Percentiles rank a stretch among this genome's conserved stretches.
Evolutionary conservation across 2,888 invertebrate species (phyloP).

Genomic region (Erannis defoliaria): DNA sequence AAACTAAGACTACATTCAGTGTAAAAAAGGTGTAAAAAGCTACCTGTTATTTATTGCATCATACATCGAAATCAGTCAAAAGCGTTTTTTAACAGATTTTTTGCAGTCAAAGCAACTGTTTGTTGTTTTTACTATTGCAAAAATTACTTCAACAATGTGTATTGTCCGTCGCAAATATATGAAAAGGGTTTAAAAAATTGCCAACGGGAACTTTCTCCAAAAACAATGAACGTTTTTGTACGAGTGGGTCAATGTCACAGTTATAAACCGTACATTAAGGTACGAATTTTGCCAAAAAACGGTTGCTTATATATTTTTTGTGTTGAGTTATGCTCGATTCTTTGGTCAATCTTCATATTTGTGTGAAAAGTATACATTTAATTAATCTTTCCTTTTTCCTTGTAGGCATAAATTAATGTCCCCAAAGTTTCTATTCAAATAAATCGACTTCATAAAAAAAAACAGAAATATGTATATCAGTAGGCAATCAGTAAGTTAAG

Average conservation of each 20-base stretch:
- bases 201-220: slow-evolving; percentile 72
- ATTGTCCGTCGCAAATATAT: slow-evolving; percentile 57
- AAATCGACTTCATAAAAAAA: too few relatives aligned
- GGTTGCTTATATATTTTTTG: slow-evolving; percentile 20
- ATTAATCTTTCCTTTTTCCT: too few relatives aligned
- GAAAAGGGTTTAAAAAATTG: slow-evolving; percentile 74
- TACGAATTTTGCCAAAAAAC: slow-evolving; percentile 50
- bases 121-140: slow-evolving; percentile 34
- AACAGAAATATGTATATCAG: too few relatives aligned
- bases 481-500: too few relatives aligned
- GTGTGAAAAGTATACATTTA: too few relatives aligned
- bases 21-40: slow-evolving; percentile 26
- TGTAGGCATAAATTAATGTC: too few relatives aligned
- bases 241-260: slow-evolving; percentile 57
- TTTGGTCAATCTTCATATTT: too few relatives aligned
- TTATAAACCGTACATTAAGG: slow-evolving; percentile 63
- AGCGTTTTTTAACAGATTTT: neutral
- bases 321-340: neutral
- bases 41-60: slow-evolving; percentile 57
- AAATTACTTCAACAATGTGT: slow-evolving; percentile 22
- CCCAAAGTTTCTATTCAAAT: too few relatives aligned
- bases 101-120: slow-evolving; percentile 13
- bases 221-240: slow-evolving; percentile 63
- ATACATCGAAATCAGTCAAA: slow-evolving; percentile 44
- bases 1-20: neutral